These are phyloP conservation scores for Poeciliopsis gracilis DNA, from an alignment of 2,797 vertebrate species.

Conservation along the genomic window DNA sequence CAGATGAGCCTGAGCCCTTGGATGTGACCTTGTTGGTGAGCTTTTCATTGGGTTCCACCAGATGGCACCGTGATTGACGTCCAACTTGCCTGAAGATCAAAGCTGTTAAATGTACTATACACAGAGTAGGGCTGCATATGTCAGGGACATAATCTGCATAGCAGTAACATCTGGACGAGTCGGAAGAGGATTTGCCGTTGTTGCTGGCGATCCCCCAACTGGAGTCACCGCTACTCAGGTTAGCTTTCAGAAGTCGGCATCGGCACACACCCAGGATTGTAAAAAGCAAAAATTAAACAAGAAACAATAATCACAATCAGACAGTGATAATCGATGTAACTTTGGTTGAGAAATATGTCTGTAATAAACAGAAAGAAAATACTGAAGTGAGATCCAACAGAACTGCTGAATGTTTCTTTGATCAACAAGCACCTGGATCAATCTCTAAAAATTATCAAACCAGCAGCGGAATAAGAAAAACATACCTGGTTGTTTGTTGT, in stretches of 20 bases:
- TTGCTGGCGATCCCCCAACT: constrained; percentile 1
- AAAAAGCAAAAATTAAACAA: not conserved
- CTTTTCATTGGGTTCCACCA: constrained; percentile 73
- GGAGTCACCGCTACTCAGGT: constrained; percentile 16
- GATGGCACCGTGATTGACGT: constrained; percentile 80
- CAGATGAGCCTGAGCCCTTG: constrained; percentile 77
- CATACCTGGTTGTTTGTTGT: constrained; percentile 44
- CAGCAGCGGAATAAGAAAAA: not conserved
- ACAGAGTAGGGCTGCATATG: constrained; percentile 71
- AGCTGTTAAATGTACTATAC: constrained; percentile 76
- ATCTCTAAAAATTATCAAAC: not conserved
- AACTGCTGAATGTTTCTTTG: not conserved
- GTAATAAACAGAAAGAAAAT: not conserved
- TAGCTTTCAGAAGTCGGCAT: not conserved
- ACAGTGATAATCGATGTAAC: not conserved
- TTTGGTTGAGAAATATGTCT: not conserved
- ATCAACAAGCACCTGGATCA: not conserved
- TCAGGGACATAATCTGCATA: constrained; percentile 67
- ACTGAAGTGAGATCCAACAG: not conserved
- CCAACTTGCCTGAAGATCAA: constrained; percentile 74
- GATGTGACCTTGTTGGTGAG: constrained; percentile 73
- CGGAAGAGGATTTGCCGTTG: constrained; percentile 50
- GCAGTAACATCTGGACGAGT: constrained; percentile 66
- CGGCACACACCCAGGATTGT: not conserved
- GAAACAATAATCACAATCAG: not conserved